Evolutionary conservation across 2,888 invertebrate genomes (phyloP), one percentile per base, ranked within the genome.

Genomic region (Trisateles emortualis): DNA sequence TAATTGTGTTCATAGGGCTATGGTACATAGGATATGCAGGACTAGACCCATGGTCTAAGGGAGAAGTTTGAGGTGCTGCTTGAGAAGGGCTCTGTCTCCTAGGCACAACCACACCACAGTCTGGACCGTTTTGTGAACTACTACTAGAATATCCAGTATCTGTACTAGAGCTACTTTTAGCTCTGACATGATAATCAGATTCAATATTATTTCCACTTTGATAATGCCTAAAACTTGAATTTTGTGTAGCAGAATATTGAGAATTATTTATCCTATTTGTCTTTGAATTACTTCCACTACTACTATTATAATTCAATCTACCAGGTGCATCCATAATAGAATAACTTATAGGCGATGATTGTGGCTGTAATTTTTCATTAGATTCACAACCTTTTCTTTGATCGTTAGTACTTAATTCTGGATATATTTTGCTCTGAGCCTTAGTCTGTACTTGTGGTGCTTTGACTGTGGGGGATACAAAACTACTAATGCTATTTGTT

Each of bases 1-100:
- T 95, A 70, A 95, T 94, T 3, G 96, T 94, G 77, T 95, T 95
- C 95, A 96, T 95, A 16, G 97, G 97, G 86, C 96, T 97, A 83
- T 97, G 96, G 84, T 97, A 97, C 94, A 96, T 95, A 33, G 97
- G 97, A 90, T 97, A 97, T 49, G 96, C 96, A 41, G 96, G 96
- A 87, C 96, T 96, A 70, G 96, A 95, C 22, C 95, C 96, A 84
- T 96, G 96, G 46, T 95, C 95, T 45, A 96, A 78, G 1, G 96
- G 96, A 53, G 96, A 96, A 30, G 95, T 95, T 79, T 96, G 96
- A 9, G 96, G 95, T 73, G 95, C 95, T 8, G 95, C 94, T 79
- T 96, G 81, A 92, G 89, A 59, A 93, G 96, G 96, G 84, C 96
- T 96, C 26, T 95, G 95, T 70, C 96, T 90, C 70, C 96, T 91